Base-by-base conservation (phyloP, 2,797 vertebrate genomes). In the Distichodus sexfasciatus region DNA sequence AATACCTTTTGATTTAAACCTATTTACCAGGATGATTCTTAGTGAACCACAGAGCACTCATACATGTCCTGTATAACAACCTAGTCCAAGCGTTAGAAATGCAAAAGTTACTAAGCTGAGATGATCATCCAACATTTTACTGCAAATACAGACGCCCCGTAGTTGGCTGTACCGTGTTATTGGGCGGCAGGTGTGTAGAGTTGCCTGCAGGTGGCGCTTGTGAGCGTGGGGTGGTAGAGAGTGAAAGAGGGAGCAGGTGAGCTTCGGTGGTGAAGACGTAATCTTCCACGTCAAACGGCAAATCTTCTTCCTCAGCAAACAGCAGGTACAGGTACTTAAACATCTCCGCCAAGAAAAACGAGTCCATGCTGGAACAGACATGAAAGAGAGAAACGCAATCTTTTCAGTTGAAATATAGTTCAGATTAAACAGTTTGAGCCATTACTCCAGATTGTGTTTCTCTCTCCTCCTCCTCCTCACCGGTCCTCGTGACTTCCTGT, bases 261-360 rank as follows among this genome's bases (percentile, higher is more conserved):
- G 97, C 97, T 85, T 99, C 97, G 7, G 97, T 99, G 10, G 97
- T 99, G 79, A 99, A 99, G 79, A 99, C 85, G 28, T 99, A 99
- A 84, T 96, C 94, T 84, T 99, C 97, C 75, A 99, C 94, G 50
- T 99, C 95, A 3, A 99, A 98, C 31, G 92, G 91, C 69, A 98
- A 87, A 72, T 99, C 95, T 26, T 95, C 94, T 14, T 89, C 86
- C 60, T 99, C 96, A 64, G 97, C 94, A 80, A 99, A 99, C 23
- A 99, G 87, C 80, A 99, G 89, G 83, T 95, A 99, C 65, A 99
- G 91, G 75, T 99, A 99, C 75, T 99, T 99, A 86, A 99, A 99
- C 97, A 99, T 99, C 88, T 99, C 97, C 0, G 97, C 97, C 65
- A 99, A 88, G 87, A 99, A 99, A 86, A 99, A 99, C 0, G 97